These are phyloP conservation scores for Anguilla anguilla DNA, from an alignment of 2,797 vertebrate genomes.

Conservation along the genomic window DNA sequence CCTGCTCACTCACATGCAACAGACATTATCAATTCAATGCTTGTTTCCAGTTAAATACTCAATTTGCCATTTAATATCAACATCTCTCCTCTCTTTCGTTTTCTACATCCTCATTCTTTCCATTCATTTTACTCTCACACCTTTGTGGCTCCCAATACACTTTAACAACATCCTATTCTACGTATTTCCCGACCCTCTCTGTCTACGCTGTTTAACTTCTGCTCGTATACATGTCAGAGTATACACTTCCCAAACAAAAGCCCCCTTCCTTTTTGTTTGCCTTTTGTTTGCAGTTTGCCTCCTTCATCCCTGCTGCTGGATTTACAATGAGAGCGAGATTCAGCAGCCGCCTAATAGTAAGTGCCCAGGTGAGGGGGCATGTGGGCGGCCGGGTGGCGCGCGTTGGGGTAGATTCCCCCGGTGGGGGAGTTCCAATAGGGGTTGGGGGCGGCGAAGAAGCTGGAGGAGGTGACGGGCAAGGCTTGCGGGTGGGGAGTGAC, in stretches of 20 bases:
- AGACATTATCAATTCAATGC: constrained; percentile 9
- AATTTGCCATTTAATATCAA: constrained; percentile 12
- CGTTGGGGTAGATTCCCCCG: constrained; percentile 81
- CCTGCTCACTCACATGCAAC: constrained; percentile 13
- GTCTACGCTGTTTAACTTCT: constrained; percentile 3
- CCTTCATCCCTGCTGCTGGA: constrained; percentile 26
- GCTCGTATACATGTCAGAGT: background rate
- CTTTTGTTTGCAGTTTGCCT: constrained; percentile 16
- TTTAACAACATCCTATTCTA: background rate
- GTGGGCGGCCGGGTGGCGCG: constrained; percentile 80
- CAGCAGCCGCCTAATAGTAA: constrained; percentile 75
- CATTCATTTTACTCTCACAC: constrained; percentile 1
- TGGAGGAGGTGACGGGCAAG: constrained; percentile 80
- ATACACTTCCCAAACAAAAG: constrained; percentile 32
- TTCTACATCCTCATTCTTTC: constrained; percentile 18
- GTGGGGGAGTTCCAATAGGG: constrained; percentile 87
- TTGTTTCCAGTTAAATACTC: constrained; percentile 16
- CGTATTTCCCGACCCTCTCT: constrained; percentile 9
- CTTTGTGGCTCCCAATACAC: background rate
- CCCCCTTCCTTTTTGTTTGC: background rate
- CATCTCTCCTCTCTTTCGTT: constrained; percentile 24
- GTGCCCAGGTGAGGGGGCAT: constrained; percentile 87
- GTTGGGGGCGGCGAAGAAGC: constrained; percentile 81
- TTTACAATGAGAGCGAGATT: background rate
- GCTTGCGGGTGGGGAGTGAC: constrained; percentile 77